phyloP scores from a whole-genome alignment of 1,140 invertebrate species.

The Lucilia cuprina region DNA sequence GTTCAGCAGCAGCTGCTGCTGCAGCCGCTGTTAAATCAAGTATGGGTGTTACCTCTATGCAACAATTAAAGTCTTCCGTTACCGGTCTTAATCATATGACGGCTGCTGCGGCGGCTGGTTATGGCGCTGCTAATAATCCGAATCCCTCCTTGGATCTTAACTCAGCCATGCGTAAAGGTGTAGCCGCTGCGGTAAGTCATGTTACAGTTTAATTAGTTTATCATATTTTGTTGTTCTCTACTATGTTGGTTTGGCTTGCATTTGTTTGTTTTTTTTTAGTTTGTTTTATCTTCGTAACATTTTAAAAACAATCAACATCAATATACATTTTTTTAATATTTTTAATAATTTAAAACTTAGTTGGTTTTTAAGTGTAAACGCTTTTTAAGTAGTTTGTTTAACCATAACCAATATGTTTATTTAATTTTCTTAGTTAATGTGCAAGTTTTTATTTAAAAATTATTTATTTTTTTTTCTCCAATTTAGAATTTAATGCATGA shows the following conservation, averaged over 20 bases:
- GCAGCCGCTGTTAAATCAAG: conserved; percentile 42
- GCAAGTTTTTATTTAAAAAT: too few species aligned
- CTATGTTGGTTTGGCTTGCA: conserved; percentile 22
- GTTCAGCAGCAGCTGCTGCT: conserved; percentile 27
- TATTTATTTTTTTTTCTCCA: too few species aligned
- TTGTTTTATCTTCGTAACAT: too few species aligned
- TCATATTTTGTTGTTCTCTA: neutral
- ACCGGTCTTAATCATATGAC: conserved; percentile 48
- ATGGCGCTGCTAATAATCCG: conserved; percentile 38
- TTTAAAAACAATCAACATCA: too few species aligned
- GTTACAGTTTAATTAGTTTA: conserved; percentile 31
- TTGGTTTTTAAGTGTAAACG: too few species aligned
- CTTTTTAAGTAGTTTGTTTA: neutral
- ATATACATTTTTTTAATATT: too few species aligned
- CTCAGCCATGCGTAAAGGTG: conserved; percentile 50
- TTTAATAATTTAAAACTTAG: too few species aligned
- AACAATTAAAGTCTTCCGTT: conserved; percentile 49
- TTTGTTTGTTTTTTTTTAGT: neutral
- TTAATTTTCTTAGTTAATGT: too few species aligned
- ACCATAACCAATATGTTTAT: neutral
- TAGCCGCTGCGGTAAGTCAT: conserved; percentile 40
- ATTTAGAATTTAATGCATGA: too few species aligned
- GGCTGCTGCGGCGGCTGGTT: conserved; percentile 44
- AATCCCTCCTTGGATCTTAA: conserved; percentile 48
- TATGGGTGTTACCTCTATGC: conserved; percentile 42